Percentiles rank a stretch among this genome's conserved stretches.
These are phyloP conservation scores for Eurois occulta DNA, from an alignment of 2,888 invertebrate genomes.

Conservation along the genomic window DNA sequence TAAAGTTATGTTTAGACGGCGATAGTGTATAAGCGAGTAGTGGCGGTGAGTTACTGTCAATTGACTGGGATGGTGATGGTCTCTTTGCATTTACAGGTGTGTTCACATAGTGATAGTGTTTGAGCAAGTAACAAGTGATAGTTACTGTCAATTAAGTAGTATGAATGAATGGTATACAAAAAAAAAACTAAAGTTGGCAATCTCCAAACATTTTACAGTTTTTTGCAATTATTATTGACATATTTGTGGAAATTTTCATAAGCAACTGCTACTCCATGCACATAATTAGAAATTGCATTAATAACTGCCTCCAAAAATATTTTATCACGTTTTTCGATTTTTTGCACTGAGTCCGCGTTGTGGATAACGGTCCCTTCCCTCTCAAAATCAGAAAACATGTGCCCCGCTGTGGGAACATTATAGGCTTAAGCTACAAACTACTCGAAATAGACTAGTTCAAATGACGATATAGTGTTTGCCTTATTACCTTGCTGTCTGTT, in stretches of 20 bases:
- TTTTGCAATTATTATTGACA: too few species aligned
- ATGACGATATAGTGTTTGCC: not conserved
- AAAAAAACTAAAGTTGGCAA: too few species aligned
- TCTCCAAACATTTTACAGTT: too few species aligned
- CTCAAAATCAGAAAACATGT: not conserved
- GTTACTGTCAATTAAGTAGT: not conserved
- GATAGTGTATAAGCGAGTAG: constrained; percentile 36
- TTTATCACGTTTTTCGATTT: too few species aligned
- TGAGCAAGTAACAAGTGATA: not conserved
- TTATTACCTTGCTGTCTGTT: too few species aligned
- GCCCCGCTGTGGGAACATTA: not conserved
- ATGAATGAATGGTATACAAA: not conserved
- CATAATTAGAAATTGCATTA: too few species aligned
- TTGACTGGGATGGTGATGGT: constrained; percentile 45
- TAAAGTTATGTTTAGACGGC: constrained; percentile 51
- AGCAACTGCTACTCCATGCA: too few species aligned
- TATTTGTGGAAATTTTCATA: too few species aligned
- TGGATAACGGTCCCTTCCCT: not conserved
- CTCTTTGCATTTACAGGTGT: constrained; percentile 16
- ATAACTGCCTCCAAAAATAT: too few species aligned
- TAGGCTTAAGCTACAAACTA: not conserved
- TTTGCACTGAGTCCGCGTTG: not conserved
- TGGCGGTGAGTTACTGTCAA: constrained; percentile 37
- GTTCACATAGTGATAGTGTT: constrained; percentile 9
- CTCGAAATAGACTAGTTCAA: not conserved